phyloP scores from a whole-genome alignment of 1,140 invertebrate species.

The Pomacea maculata region DNA sequence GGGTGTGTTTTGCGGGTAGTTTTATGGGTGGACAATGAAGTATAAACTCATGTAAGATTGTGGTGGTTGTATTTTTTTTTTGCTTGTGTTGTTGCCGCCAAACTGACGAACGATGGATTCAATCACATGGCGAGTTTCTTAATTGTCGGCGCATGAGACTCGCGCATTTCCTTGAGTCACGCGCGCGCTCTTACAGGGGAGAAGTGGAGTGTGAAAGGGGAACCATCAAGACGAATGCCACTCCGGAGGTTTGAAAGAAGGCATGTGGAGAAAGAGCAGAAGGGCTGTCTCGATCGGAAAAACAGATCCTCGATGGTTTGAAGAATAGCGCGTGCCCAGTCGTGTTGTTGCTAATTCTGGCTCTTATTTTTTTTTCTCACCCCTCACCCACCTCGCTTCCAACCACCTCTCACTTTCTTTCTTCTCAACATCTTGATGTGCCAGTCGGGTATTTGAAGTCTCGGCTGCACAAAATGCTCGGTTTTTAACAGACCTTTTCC shows the following conservation, averaged over 20 bases:
- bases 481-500: too few relatives aligned
- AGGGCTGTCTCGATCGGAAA: background rate
- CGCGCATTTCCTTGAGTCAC: too few relatives aligned
- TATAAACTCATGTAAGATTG: too few relatives aligned
- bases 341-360: slow-evolving; percentile 1
- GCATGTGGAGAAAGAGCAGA: background rate
- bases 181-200: background rate
- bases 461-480: too few relatives aligned
- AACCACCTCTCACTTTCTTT: background rate
- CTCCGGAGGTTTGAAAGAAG: background rate
- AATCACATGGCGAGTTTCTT: too few relatives aligned
- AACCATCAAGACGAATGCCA: background rate
- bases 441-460: too few relatives aligned
- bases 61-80: too few relatives aligned
- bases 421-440: background rate
- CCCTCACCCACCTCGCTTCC: background rate
- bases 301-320: background rate
- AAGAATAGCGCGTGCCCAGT: background rate
- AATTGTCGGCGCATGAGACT: too few relatives aligned
- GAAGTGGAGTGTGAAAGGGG: background rate
- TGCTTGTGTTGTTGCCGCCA: too few relatives aligned
- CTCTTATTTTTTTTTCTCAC: background rate
- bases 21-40: too few relatives aligned
- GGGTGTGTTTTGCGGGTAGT: too few relatives aligned
- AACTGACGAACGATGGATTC: too few relatives aligned